A percentile compares a stretch with the other conserved stretches of the same genome.
Evolutionary conservation across 2,888 invertebrate species (phyloP).

Genomic region (Asteroscopus sphinx): DNA sequence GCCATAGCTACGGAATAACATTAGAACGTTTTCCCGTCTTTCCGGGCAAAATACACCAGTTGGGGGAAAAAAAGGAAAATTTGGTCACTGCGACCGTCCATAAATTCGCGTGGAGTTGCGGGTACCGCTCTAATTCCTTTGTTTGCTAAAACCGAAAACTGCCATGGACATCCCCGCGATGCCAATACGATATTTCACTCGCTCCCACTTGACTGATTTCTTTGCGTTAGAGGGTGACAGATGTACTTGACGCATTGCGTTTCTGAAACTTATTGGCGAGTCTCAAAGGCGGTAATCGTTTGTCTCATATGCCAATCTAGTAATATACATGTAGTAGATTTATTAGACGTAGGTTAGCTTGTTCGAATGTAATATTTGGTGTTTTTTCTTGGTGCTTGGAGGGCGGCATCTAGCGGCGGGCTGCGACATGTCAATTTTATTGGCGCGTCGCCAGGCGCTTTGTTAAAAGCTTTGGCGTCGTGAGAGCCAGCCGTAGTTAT

Average conservation of each 20-base stretch:
- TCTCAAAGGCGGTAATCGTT: constrained; percentile 70
- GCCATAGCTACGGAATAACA: constrained; percentile 66
- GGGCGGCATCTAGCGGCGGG: constrained; percentile 76
- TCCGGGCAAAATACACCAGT: constrained; percentile 67
- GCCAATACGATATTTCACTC: constrained; percentile 82
- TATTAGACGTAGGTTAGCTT: constrained; percentile 66
- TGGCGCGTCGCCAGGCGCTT: constrained; percentile 80
- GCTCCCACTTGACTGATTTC: constrained; percentile 80
- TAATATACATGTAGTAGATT: constrained; percentile 69
- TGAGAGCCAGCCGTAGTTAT: constrained; percentile 63
- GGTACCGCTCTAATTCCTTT: constrained; percentile 85
- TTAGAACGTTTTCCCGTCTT: constrained; percentile 72
- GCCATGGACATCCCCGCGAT: constrained; percentile 75
- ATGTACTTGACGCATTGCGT: constrained; percentile 68
- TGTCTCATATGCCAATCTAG: constrained; percentile 66
- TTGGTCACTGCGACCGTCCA: constrained; percentile 81
- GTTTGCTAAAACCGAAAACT: constrained; percentile 87
- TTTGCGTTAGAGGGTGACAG: constrained; percentile 79
- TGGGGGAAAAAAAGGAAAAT: constrained; percentile 74
- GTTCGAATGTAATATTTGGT: constrained; percentile 62
- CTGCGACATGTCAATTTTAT: constrained; percentile 66
- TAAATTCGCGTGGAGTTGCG: constrained; percentile 80
- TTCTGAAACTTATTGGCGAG: constrained; percentile 61
- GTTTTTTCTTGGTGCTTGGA: constrained; percentile 57
- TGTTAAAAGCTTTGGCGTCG: constrained; percentile 79